phyloP scores from a whole-genome alignment of 2,113 vertebrate genomes.

The Helogale parvula region DNA sequence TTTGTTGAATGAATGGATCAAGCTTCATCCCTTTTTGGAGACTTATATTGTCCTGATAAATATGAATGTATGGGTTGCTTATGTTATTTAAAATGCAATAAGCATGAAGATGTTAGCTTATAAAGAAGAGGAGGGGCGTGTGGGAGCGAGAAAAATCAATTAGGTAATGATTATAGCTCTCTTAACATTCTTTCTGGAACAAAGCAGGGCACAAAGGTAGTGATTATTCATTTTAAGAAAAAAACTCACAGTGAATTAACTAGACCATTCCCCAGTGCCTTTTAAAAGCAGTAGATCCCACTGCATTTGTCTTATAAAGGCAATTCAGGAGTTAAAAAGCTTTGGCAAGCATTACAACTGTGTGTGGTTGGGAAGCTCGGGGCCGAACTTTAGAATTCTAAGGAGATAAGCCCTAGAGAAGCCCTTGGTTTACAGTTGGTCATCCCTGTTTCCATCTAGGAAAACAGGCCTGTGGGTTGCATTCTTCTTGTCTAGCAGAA shows the following conservation, averaged over 20 bases:
- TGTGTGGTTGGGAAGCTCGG: conserved; percentile 69
- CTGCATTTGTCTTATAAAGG: conserved; percentile 53
- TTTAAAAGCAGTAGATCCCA: neutral
- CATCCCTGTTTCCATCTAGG: conserved; percentile 79
- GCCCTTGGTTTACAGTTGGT: conserved; percentile 69
- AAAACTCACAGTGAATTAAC: neutral
- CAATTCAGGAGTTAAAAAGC: conserved; percentile 64
- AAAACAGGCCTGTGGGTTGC: conserved; percentile 67
- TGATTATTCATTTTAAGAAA: neutral
- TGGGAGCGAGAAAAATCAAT: neutral
- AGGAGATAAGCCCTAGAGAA: conserved; percentile 76
- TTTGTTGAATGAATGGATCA: conserved; percentile 11
- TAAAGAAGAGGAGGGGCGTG: neutral
- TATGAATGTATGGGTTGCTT: neutral
- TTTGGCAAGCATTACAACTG: conserved; percentile 45
- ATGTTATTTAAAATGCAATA: conserved; percentile 7
- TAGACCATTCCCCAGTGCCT: neutral
- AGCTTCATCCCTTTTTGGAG: neutral
- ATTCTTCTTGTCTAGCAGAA: conserved; percentile 66
- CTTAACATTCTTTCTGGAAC: neutral
- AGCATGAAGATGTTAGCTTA: neutral
- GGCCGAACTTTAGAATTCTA: conserved; percentile 56
- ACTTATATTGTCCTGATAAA: neutral
- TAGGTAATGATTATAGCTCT: conserved; percentile 22
- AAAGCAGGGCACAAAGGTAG: conserved; percentile 3